Percentiles rank a stretch among this genome's conserved stretches.
Conservation (phyloP, 92 coral and sea anemone genomes). For the Muricea muricata region DNA sequence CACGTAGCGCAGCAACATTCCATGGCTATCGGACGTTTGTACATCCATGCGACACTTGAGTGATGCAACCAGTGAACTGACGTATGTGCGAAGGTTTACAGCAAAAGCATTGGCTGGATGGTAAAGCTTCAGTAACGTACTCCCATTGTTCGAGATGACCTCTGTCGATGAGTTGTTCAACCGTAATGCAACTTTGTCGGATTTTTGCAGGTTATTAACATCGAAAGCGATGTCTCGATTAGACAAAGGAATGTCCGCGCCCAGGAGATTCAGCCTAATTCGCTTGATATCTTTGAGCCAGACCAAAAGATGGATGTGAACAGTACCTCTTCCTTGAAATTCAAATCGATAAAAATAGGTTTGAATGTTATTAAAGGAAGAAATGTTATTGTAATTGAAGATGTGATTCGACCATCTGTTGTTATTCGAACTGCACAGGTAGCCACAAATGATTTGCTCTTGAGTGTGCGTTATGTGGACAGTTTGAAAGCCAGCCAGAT, state of each 20-base stretch:
- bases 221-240: not conserved
- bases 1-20: slow-evolving; percentile 11
- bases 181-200: not conserved
- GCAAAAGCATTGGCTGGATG: too few species aligned
- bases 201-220: not conserved
- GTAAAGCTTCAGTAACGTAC: not conserved
- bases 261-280: not conserved
- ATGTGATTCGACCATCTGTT: slow-evolving; percentile 21
- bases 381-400: not conserved
- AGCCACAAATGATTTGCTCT: slow-evolving; percentile 19
- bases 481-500: not conserved
- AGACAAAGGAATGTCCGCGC: slow-evolving; percentile 10
- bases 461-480: not conserved
- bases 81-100: not conserved
- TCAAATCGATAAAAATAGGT: slow-evolving; percentile 55
- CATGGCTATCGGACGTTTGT: slow-evolving; percentile 2
- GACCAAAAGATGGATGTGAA: slow-evolving; percentile 39
- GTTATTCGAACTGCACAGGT: slow-evolving; percentile 31
- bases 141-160: not conserved
- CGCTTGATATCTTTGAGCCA: slow-evolving; percentile 28
- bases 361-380: not conserved
- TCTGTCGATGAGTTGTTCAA: not conserved
- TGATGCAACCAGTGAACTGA: not conserved
- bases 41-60: slow-evolving; percentile 23
- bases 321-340: slow-evolving; percentile 51